Evolutionary conservation across 2,888 invertebrate genomes (phyloP).

Genomic region (Heliconius aoede): DNA sequence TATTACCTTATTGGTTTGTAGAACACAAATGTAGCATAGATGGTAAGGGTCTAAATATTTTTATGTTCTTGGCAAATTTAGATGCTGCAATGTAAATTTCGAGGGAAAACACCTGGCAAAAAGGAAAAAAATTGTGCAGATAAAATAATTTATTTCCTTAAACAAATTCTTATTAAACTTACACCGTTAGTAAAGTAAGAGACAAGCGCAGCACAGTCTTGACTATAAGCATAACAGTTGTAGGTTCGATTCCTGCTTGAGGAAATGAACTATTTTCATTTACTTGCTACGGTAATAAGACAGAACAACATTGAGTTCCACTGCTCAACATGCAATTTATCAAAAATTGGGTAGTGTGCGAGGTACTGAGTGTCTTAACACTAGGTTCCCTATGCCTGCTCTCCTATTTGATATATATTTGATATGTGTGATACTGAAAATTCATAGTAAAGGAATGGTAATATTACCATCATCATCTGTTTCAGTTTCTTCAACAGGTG

Average conservation of each 20-base stretch:
- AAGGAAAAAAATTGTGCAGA: too few species aligned
- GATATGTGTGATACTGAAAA: too few species aligned
- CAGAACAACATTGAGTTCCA: not conserved
- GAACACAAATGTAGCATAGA: not conserved
- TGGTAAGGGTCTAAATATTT: not conserved
- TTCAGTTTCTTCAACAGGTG: conserved; percentile 41
- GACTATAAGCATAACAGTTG: too few species aligned
- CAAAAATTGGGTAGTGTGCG: too few species aligned
- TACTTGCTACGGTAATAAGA: too few species aligned
- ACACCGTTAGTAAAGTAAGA: not conserved
- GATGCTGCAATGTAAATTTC: not conserved
- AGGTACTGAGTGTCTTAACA: too few species aligned
- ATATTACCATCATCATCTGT: conserved; percentile 43
- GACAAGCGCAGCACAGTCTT: too few species aligned
- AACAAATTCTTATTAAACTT: not conserved
- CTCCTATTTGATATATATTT: too few species aligned
- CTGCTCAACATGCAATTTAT: not conserved
- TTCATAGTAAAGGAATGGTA: too few species aligned
- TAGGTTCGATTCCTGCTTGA: not conserved
- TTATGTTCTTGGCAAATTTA: not conserved
- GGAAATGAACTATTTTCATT: not conserved
- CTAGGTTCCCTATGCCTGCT: not conserved
- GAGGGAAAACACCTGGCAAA: too few species aligned
- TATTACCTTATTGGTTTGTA: not conserved
- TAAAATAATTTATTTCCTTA: too few species aligned